Evolutionary conservation across 2,888 invertebrate genomes (phyloP).

Genomic region (Hyles lineata): DNA sequence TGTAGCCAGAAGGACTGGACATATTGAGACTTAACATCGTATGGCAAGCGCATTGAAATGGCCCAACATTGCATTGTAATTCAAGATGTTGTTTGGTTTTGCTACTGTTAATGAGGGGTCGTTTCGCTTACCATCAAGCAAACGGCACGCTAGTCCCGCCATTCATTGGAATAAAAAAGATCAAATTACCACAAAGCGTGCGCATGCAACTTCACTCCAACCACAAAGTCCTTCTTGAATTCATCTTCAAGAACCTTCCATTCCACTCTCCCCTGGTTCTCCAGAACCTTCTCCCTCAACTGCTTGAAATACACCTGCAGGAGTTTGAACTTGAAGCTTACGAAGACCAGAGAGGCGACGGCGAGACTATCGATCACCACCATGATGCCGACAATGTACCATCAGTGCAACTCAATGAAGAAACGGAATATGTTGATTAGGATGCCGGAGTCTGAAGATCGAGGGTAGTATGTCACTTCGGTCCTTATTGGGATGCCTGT

Average conservation of each 20-base stretch:
- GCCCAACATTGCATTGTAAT: no score
- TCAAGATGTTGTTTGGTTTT: no score
- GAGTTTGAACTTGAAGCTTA: constrained; percentile 59
- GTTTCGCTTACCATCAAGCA: no score
- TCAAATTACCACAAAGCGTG: constrained; percentile 59
- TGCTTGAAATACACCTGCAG: constrained; percentile 55
- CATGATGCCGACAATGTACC: constrained; percentile 60
- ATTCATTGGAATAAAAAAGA: no score
- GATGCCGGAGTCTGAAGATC: constrained; percentile 46
- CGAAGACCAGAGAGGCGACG: constrained; percentile 53
- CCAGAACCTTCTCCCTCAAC: constrained; percentile 45
- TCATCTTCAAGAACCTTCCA: constrained; percentile 43
- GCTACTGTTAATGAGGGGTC: no score
- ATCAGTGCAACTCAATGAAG: constrained; percentile 62
- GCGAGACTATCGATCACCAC: constrained; percentile 54
- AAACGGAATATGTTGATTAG: constrained; percentile 53
- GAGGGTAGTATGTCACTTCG: constrained; percentile 59
- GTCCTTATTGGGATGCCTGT: constrained; percentile 60
- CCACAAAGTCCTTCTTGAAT: constrained; percentile 54
- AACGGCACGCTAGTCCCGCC: no score
- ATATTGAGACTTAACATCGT: no score
- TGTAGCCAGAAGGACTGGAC: no score
- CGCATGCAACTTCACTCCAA: constrained; percentile 62
- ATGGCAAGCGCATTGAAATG: no score
- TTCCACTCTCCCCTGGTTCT: constrained; percentile 41